phyloP scores from a whole-genome alignment of 1,140 invertebrate species.

The Anastrepha obliqua region DNA sequence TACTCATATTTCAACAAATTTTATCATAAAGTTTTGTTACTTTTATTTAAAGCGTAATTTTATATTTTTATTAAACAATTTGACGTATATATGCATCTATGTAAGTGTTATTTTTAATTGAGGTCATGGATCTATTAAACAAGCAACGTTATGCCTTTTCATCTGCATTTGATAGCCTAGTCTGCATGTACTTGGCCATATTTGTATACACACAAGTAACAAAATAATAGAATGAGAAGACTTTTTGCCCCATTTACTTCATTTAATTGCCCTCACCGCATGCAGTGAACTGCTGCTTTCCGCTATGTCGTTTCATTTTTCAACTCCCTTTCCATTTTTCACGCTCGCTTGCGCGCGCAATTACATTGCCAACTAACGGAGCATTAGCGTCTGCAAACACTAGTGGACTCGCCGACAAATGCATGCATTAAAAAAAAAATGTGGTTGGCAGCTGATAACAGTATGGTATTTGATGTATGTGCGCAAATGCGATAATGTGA shows the following conservation, averaged over 20 bases:
- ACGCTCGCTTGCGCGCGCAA: slow-evolving; percentile 39
- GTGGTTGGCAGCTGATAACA: not conserved
- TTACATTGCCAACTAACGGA: slow-evolving; percentile 35
- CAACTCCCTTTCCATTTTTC: slow-evolving; percentile 35
- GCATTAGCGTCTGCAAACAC: slow-evolving; percentile 24
- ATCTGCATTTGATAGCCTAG: too few species aligned
- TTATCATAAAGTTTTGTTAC: too few species aligned
- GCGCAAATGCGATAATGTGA: not conserved
- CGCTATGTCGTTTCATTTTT: slow-evolving; percentile 9
- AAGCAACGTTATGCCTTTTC: too few species aligned
- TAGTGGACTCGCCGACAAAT: not conserved
- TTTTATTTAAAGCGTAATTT: too few species aligned
- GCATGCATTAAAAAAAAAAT: not conserved
- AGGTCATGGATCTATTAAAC: too few species aligned
- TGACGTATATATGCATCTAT: too few species aligned
- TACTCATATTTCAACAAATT: too few species aligned
- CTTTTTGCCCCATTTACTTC: not conserved
- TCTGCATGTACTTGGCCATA: not conserved
- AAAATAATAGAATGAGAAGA: not conserved
- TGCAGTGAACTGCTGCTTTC: slow-evolving; percentile 25
- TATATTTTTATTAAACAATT: too few species aligned
- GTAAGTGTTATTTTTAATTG: too few species aligned
- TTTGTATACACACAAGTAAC: not conserved
- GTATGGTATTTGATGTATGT: not conserved
- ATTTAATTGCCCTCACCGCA: not conserved